Conservation (phyloP, 2,113 vertebrate genomes). For the Cyanistes caeruleus region DNA sequence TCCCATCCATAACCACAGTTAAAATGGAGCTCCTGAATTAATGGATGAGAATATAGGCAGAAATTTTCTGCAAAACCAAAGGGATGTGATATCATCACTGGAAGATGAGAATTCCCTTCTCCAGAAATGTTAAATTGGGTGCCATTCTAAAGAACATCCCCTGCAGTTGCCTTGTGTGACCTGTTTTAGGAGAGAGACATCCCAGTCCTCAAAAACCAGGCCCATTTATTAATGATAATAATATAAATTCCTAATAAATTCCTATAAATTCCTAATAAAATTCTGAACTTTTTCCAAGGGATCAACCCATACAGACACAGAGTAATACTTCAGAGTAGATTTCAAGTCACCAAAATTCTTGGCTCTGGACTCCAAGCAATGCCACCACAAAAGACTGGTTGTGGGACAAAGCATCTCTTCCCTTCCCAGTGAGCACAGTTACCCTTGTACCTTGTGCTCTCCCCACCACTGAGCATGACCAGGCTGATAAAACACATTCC, state of each 20-base stretch:
- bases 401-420: not conserved
- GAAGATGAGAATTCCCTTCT: not conserved
- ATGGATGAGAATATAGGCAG: not conserved
- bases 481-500: not conserved
- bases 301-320: not conserved
- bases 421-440: accelerated
- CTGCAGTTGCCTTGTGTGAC: not conserved
- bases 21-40: not conserved
- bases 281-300: not conserved
- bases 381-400: not conserved
- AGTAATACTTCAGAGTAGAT: not conserved
- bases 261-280: not conserved
- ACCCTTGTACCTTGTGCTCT: not conserved
- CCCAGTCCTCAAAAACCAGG: not conserved
- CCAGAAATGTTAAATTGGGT: not conserved
- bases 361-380: not conserved
- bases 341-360: not conserved
- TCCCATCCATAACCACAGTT: not conserved
- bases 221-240: not conserved
- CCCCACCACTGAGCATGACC: not conserved
- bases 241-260: too few relatives aligned
- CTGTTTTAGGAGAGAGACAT: not conserved
- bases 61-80: not conserved
- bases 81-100: accelerated
- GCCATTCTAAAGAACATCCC: not conserved